A percentile compares a stretch with the other conserved stretches of the same genome.
These are phyloP conservation scores for Labroides dimidiatus DNA, from an alignment of 2,797 vertebrate genomes.

Conservation along the genomic window DNA sequence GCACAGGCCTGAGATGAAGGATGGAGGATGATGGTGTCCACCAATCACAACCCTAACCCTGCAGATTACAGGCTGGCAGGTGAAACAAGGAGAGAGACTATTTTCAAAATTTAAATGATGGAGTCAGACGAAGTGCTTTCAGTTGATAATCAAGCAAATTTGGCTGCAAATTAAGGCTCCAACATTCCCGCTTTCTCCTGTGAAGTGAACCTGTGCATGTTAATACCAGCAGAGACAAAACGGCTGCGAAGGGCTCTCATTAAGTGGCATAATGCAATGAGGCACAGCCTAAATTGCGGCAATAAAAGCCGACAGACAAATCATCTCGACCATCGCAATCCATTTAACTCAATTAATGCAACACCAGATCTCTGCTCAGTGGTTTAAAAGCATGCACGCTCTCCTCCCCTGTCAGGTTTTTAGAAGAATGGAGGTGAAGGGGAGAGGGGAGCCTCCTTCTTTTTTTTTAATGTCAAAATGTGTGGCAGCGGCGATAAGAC, in stretches of 20 bases:
- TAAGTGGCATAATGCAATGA: conserved; percentile 81
- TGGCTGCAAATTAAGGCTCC: conserved; percentile 61
- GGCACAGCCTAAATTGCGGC: conserved; percentile 78
- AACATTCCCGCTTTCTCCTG: conserved; percentile 55
- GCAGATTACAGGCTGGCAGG: conserved; percentile 30
- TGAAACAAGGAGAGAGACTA: conserved; percentile 38
- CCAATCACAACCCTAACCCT: conserved; percentile 61
- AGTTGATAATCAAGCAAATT: conserved; percentile 65
- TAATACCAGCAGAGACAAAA: conserved; percentile 75
- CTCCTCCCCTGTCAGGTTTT: conserved; percentile 37
- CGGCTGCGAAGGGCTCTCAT: conserved; percentile 76
- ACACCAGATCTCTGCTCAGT: conserved; percentile 63
- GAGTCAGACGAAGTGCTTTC: conserved; percentile 41
- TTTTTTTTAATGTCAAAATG: conserved; percentile 76
- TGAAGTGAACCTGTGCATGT: conserved; percentile 77
- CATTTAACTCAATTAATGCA: conserved; percentile 82
- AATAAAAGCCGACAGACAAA: conserved; percentile 82
- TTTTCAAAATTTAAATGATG: conserved; percentile 51
- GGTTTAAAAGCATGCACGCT: conserved; percentile 64
- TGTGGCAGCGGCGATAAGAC: conserved; percentile 77
- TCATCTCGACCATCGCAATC: conserved; percentile 81
- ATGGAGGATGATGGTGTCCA: conserved; percentile 46
- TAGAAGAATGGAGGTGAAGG: conserved; percentile 3
- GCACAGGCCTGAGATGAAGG: conserved; percentile 52
- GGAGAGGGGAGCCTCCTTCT: conserved; percentile 52